phyloP scores from a whole-genome alignment of 2,113 vertebrate species.

The Cavia porcellus region DNA sequence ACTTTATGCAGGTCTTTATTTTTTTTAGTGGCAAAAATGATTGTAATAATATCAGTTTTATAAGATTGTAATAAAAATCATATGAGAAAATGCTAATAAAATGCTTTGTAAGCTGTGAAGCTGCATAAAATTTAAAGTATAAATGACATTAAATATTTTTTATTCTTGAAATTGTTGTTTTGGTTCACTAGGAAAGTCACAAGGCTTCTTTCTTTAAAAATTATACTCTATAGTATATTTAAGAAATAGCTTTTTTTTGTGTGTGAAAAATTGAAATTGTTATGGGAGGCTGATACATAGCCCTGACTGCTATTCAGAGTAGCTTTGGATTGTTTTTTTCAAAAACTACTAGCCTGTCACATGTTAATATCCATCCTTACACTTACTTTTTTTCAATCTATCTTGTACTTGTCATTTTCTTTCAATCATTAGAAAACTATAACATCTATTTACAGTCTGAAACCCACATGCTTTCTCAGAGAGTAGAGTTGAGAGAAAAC shows the following conservation, averaged over 20 bases:
- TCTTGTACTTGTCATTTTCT: not conserved
- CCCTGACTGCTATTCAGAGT: slow-evolving; percentile 7
- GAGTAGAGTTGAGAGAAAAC: slow-evolving; percentile 11
- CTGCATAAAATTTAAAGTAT: slow-evolving; percentile 5
- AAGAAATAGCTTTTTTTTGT: slow-evolving; percentile 35
- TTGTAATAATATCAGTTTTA: slow-evolving; percentile 42
- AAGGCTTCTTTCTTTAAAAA: slow-evolving; percentile 52
- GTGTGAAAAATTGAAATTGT: not conserved
- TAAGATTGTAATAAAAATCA: slow-evolving; percentile 31
- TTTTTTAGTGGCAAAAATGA: slow-evolving; percentile 5
- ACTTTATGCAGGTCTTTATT: slow-evolving; percentile 6
- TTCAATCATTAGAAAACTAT: not conserved
- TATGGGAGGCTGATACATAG: not conserved
- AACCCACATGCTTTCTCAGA: not conserved
- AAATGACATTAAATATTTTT: slow-evolving; percentile 7
- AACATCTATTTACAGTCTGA: not conserved
- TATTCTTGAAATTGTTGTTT: slow-evolving; percentile 10
- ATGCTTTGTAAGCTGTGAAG: not conserved
- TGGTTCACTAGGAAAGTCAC: slow-evolving; percentile 30
- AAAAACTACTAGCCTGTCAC: slow-evolving; percentile 11
- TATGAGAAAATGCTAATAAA: slow-evolving; percentile 32
- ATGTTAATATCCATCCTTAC: not conserved
- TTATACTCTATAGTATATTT: slow-evolving; percentile 7
- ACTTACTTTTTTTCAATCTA: not conserved
- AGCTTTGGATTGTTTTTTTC: not conserved